A percentile compares a stretch with the other conserved stretches of the same genome.
Evolutionary conservation across 2,888 invertebrate species (phyloP).

Genomic region (Pemphredon lugubris): DNA sequence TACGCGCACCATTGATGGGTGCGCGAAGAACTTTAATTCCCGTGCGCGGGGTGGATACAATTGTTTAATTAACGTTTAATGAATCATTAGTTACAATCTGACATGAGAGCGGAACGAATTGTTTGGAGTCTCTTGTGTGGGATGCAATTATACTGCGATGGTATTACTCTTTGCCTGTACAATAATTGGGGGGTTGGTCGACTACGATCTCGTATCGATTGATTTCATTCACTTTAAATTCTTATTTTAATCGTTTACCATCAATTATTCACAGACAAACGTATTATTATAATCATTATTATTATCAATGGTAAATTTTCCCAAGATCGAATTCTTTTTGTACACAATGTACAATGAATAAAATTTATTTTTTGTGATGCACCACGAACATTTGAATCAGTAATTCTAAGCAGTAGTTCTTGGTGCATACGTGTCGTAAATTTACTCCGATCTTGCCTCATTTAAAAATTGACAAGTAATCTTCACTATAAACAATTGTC

Average conservation of each 20-base stretch:
- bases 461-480: conserved; percentile 35
- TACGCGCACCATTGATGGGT: conserved; percentile 11
- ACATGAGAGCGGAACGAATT: conserved; percentile 23
- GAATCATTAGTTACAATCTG: conserved; percentile 13
- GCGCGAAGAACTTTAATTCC: conserved; percentile 32
- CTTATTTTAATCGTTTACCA: conserved; percentile 14
- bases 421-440: conserved; percentile 35
- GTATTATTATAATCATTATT: conserved; percentile 13
- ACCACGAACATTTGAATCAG: conserved; percentile 34
- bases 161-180: conserved; percentile 10
- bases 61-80: conserved; percentile 22
- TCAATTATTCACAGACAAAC: conserved; percentile 20
- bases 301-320: conserved; percentile 32
- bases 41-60: conserved; percentile 20
- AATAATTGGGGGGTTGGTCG: conserved; percentile 19
- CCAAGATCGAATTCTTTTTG: conserved; percentile 43
- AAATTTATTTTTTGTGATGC: conserved; percentile 17
- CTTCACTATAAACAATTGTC: conserved; percentile 40
- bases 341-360: conserved; percentile 56
- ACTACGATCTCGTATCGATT: conserved; percentile 24
- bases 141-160: conserved; percentile 41
- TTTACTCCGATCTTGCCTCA: conserved; percentile 9
- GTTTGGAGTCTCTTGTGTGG: conserved; percentile 5
- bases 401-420: conserved; percentile 27
- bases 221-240: conserved; percentile 25